Evolutionary conservation across 2,888 invertebrate genomes (phyloP), one percentile per base, ranked within the genome.

Genomic region (Teleogryllus oceanicus): DNA sequence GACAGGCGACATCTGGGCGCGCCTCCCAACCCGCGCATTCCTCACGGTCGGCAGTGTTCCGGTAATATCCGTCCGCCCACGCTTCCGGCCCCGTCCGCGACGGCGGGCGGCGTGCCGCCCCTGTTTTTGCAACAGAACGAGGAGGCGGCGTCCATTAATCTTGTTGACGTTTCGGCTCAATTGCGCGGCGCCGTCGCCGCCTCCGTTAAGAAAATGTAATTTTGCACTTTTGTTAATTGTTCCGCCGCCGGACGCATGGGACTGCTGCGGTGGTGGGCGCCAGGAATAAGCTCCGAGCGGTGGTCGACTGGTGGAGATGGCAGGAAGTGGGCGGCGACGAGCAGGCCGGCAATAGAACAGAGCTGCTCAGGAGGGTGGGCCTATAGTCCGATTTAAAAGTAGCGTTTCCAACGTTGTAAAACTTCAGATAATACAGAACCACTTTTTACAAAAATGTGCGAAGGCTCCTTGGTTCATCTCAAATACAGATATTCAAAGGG

Each of bases 81-180:
- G 62, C 12, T n/a, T 62, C 62, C 62, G n/a, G 62, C 62, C 62
- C 62, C 62, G n/a, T 13, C 16, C 62, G 62, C 62, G n/a, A 18
- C n/a, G 37, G 37, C 37, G 37, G 16, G 62, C 13, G 16, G 62
- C n/a, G 16, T 18, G 16, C 16, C 13, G 62, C 16, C n/a, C 16
- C 62, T 62, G 62, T 62, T 62, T 62, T 62, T 62, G 62, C 62
- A 62, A 62, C 62, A 62, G 16, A 62, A 10, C 13, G 62, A 62
- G 16, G 62, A 8, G n/a, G n/a, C 62, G 16, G 4, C 4, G 16
- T 13, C n/a, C 62, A 62, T 62, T 62, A 62, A 62, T 62, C 62
- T 62, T 62, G 62, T n/a, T 62, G 62, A 62, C 62, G 62, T 62
- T 62, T 62, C 62, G 62, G 62, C 62, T 62, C 62, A 62, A 62